Evolutionary conservation across 2,888 invertebrate genomes (phyloP).

Genomic region (Volucella bombylans): DNA sequence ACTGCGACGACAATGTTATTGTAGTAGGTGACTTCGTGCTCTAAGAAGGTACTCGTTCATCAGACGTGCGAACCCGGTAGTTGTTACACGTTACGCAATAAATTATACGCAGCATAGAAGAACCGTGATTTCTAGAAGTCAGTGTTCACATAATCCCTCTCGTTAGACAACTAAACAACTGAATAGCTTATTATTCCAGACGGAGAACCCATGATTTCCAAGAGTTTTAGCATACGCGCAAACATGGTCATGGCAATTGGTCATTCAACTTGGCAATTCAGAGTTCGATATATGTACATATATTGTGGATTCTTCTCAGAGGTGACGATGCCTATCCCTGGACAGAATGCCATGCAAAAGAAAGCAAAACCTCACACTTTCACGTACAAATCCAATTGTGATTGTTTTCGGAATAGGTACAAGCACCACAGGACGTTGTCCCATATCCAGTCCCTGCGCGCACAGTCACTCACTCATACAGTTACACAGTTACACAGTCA

Average conservation of each 20-base stretch:
- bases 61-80: slow-evolving; percentile 72
- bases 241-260: slow-evolving; percentile 34
- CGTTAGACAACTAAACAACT: background rate
- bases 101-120: slow-evolving; percentile 67
- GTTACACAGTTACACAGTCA: slow-evolving; percentile 2
- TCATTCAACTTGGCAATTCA: slow-evolving; percentile 61
- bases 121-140: slow-evolving; percentile 55
- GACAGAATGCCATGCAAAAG: slow-evolving; percentile 29
- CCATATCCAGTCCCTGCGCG: slow-evolving; percentile 48
- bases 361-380: slow-evolving; percentile 73
- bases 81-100: slow-evolving; percentile 64
- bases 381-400: slow-evolving; percentile 61
- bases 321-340: slow-evolving; percentile 41
- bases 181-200: slow-evolving; percentile 70
- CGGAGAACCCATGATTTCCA: slow-evolving; percentile 65
- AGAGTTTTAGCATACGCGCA: slow-evolving; percentile 53
- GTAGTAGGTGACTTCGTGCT: slow-evolving; percentile 47
- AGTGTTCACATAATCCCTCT: slow-evolving; percentile 29
- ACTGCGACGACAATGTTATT: slow-evolving; percentile 2
- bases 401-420: slow-evolving; percentile 20
- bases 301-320: slow-evolving; percentile 53
- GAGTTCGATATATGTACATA: slow-evolving; percentile 36
- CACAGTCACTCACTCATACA: slow-evolving; percentile 22
- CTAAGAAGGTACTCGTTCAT: slow-evolving; percentile 31
- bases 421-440: slow-evolving; percentile 45